Base-by-base conservation (phyloP, 2,797 vertebrate genomes). In the Hemibagrus guttatus region DNA sequence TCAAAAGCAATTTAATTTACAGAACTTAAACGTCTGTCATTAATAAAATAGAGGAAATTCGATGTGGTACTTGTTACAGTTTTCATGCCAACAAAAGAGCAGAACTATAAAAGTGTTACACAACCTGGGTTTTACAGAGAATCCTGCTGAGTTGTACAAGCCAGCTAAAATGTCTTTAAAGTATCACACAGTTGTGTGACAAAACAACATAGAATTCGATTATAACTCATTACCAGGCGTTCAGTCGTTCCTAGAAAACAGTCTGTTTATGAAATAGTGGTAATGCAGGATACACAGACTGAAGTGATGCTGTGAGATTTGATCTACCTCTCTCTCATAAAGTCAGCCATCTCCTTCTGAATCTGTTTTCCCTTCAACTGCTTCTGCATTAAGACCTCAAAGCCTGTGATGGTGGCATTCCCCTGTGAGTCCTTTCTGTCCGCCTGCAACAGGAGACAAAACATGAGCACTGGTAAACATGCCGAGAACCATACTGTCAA, bases 341-440 rank as follows among this genome's bases (percentile, higher is more conserved):
- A 99, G 90, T 99, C 98, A 0, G 98, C 98, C 98, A 99, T 99
- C 92, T 99, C 98, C 90, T 98, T 99, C 94, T 99, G 98, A 97
- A 99, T 99, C 93, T 99, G 98, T 89, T 98, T 98, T 88, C 98
- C 98, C 93, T 99, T 99, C 87, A 99, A 95, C 88, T 99, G 98
- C 89, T 99, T 99, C 87, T 99, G 98, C 61, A 99, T 96, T 90
- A 99, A 92, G 78, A 99, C 97, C 92, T 99, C 98, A 86, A 99
- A 99, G 42, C 98, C 98, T 0, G 97, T 96, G 90, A 98, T 92
- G 0, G 93, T 95, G 84, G 95, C 94, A n/a, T 97, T 98, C 82
- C 97, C 96, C 92, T 99, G 98, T 0, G 95, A 93, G 90, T 99
- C 98, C 94, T 96, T 98, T 93, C 95, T 98, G 93, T 99, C 98